Conservation (phyloP, 2,113 vertebrate species). For the Corvus hawaiiensis region DNA sequence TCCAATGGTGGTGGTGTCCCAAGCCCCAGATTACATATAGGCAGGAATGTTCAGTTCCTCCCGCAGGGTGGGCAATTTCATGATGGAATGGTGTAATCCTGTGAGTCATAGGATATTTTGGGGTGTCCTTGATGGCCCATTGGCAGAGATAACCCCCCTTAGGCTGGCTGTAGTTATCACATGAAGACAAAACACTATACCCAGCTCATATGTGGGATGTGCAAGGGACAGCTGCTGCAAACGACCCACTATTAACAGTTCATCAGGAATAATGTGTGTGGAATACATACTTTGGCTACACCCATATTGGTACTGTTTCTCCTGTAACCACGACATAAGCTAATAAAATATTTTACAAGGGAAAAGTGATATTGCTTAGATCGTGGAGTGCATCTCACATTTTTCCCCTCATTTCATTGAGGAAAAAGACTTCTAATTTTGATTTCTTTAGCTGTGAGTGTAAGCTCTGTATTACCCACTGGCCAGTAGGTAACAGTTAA, state of each 20-base stretch:
- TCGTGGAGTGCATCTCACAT: neutral
- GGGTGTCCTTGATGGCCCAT: neutral
- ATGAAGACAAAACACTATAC: neutral
- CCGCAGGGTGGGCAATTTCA: neutral
- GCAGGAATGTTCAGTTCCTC: neutral
- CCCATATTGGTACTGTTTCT: neutral
- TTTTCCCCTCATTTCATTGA: neutral
- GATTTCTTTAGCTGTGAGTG: neutral
- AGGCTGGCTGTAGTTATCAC: neutral
- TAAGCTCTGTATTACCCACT: neutral
- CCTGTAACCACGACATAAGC: neutral
- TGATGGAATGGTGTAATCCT: neutral
- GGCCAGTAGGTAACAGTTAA: neutral
- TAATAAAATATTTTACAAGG: neutral
- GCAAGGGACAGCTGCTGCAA: neutral
- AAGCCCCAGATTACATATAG: neutral
- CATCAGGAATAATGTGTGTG: no score
- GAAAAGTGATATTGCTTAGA: neutral
- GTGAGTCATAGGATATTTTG: neutral
- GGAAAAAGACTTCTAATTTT: neutral
- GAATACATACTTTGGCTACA: neutral
- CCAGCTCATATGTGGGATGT: neutral
- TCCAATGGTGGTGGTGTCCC: neutral
- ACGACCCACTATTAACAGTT: neutral
- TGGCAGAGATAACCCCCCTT: neutral